Conservation (phyloP, 2,888 invertebrate genomes). For the Unio delphinus region DNA sequence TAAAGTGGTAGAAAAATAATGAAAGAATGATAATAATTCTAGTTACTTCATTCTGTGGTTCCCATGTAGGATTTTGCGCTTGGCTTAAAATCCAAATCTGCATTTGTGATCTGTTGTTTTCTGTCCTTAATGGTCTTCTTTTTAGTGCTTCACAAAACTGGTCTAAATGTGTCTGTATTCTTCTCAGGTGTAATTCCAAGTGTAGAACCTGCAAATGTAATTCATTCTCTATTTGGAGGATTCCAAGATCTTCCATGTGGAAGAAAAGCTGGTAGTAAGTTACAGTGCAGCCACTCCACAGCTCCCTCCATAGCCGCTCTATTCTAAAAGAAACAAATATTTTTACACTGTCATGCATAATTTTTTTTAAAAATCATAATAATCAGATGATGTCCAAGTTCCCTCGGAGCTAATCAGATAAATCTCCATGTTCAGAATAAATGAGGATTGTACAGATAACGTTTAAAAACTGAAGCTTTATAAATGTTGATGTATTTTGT, state of each 20-base stretch:
- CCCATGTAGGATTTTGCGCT: background rate
- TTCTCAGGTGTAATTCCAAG: constrained; percentile 10
- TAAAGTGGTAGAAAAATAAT: too few species aligned
- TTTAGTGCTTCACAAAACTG: constrained; percentile 15
- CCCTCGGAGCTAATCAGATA: too few species aligned
- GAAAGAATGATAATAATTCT: too few species aligned
- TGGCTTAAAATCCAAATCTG: constrained; percentile 17
- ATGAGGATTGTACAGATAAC: too few species aligned
- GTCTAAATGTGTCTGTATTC: constrained; percentile 18
- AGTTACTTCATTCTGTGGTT: background rate
- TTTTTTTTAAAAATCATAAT: too few species aligned
- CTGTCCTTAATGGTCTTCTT: constrained; percentile 13
- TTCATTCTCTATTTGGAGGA: background rate
- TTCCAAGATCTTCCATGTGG: constrained; percentile 12
- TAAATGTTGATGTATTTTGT: too few species aligned
- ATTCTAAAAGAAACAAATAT: constrained; percentile 6
- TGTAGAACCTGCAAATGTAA: constrained; percentile 15
- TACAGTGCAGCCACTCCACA: constrained; percentile 17
- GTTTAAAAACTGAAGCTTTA: too few species aligned
- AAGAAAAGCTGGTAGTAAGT: constrained; percentile 18
- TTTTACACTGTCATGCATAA: too few species aligned
- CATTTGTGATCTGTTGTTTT: constrained; percentile 9
- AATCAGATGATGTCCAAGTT: too few species aligned
- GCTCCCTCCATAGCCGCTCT: constrained; percentile 24
- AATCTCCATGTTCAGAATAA: too few species aligned